A percentile compares a stretch with the other conserved stretches of the same genome.
Conservation (phyloP, 2,888 invertebrate genomes). For the Schizotus pectinicornis region DNA sequence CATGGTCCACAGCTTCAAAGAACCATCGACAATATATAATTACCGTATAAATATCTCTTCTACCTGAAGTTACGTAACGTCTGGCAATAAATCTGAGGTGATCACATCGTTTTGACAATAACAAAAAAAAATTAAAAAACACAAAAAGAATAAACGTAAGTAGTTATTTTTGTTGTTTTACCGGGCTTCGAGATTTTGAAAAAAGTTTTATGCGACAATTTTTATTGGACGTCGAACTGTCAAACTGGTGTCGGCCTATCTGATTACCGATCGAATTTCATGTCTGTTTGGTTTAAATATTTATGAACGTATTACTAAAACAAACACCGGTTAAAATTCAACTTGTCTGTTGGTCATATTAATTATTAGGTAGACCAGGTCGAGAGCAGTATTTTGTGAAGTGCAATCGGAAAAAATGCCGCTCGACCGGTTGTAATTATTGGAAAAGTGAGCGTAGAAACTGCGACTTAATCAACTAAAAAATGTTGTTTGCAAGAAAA, state of each 20-base stretch:
- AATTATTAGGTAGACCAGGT: slow-evolving; percentile 29
- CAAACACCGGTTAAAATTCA: slow-evolving; percentile 41
- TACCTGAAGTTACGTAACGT: slow-evolving; percentile 18
- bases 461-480: slow-evolving; percentile 26
- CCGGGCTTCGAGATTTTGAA: too few species aligned
- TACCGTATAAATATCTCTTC: slow-evolving; percentile 23
- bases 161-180: too few species aligned
- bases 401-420: slow-evolving; percentile 27
- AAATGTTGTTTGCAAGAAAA: not conserved
- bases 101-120: too few species aligned
- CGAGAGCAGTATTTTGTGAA: not conserved
- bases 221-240: too few species aligned
- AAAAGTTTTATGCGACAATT: too few species aligned
- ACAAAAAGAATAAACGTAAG: too few species aligned
- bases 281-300: slow-evolving; percentile 35
- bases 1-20: slow-evolving; percentile 27
- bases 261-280: slow-evolving; percentile 19
- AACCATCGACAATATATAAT: slow-evolving; percentile 24
- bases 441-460: slow-evolving; percentile 33
- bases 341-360: slow-evolving; percentile 27
- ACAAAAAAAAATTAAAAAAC: too few species aligned
- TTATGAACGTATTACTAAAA: slow-evolving; percentile 47
- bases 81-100: too few species aligned
- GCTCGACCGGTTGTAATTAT: slow-evolving; percentile 33
- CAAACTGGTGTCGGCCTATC: not conserved